A percentile compares a stretch with the other conserved stretches of the same genome.
phyloP scores from a whole-genome alignment of 2,113 vertebrate species.

The Rhea pennata region DNA sequence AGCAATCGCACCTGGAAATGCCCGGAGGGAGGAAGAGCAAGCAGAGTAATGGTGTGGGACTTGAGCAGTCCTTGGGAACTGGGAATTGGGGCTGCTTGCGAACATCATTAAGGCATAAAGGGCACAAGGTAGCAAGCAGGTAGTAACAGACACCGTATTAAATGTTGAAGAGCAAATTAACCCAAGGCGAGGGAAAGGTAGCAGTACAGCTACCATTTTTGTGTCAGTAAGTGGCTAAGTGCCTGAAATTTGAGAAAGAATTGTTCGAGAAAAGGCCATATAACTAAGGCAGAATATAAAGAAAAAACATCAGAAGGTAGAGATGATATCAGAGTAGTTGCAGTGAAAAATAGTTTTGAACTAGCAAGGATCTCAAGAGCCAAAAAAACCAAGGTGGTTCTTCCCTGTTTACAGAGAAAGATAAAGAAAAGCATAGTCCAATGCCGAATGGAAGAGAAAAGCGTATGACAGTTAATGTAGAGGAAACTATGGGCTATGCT shows the following conservation, averaged over 20 bases:
- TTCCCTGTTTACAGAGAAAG: neutral
- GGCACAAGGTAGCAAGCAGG: neutral
- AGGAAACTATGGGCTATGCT: neutral
- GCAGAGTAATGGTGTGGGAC: neutral
- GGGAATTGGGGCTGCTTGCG: neutral
- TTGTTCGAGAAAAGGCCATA: neutral
- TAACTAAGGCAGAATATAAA: neutral
- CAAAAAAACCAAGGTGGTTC: neutral
- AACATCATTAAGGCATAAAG: neutral
- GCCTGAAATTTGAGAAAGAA: neutral
- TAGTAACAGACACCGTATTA: neutral
- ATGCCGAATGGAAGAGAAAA: neutral
- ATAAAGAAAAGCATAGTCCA: neutral
- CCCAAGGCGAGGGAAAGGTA: neutral
- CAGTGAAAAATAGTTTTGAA: neutral
- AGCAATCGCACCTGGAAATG: neutral
- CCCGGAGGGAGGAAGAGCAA: neutral
- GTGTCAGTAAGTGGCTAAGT: neutral
- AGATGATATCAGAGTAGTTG: neutral
- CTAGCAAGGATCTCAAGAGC: neutral
- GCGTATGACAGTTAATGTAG: neutral
- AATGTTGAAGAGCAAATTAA: neutral
- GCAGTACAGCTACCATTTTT: neutral
- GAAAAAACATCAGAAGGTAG: neutral
- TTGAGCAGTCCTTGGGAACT: neutral